Base-by-base conservation (phyloP, 1,140 invertebrate genomes). In the Condylostylus longicornis region DNA sequence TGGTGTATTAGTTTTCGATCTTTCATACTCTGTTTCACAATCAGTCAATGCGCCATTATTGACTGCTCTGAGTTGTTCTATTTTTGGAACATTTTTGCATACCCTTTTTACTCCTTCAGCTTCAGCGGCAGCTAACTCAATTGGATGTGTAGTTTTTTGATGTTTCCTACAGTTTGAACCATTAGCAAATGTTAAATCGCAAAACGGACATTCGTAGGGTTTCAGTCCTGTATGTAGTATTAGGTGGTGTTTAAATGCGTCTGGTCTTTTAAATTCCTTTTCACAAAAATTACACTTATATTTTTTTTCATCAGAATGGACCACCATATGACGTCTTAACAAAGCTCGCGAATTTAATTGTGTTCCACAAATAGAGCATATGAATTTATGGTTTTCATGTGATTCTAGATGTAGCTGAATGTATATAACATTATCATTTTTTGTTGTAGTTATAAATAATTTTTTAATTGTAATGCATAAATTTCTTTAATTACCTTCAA, bases 341-440 rank as follows among this genome's bases (percentile, higher is more conserved):
- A 65, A 67, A 12, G 65, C 51, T 5, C 61, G 51, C 0, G 65
- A 66, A 35, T 63, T 64, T 1, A 67, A 47, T 31, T 54, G 51
- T 20, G 66, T 37, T 4, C 60, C 61, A 43, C 65, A 67, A 7
- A 59, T 46, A 4, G 53, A 48, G 43, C 65, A 67, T 19, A 54
- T 49, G 33, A 66, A 67, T 12, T 50, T 50, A 1, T 55, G 54
- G 31, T 54, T 49, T 2, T 49, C 53, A 43, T 67, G 65, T 6
- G 51, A 65, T 35, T 67, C 65, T 2, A 47, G 43, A 35, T 61
- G 58, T 17, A 49, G 45, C n/a, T n/a, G n/a, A n/a, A n/a, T n/a
- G n/a, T n/a, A n/a, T n/a, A n/a, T n/a, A n/a, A n/a, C n/a, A n/a
- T n/a, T n/a, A n/a, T n/a, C n/a, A n/a, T n/a, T n/a, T n/a, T n/a